Base-by-base conservation (phyloP, 1,140 invertebrate genomes). In the Diachasmimorpha longicaudata region DNA sequence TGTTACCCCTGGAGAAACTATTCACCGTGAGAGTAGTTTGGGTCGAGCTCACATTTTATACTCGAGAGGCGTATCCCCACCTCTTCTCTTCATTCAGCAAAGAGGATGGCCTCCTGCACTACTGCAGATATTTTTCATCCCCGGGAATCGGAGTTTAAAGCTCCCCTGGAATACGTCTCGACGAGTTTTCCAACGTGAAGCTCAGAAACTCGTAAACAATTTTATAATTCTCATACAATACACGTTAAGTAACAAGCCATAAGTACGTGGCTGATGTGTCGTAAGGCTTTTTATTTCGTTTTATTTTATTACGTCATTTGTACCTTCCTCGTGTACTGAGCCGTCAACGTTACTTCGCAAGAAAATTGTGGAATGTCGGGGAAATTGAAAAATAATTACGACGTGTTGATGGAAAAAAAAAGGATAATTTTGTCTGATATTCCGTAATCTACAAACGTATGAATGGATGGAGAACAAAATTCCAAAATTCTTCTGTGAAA, bases 31-130 rank as follows among this genome's bases (percentile, higher is more conserved):
- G 44, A 37, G 39, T 75, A 74, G 58, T 75, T 58, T 63, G 3
- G 66, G 44, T 46, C 19, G 68, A 70, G 66, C 73, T 75, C 67
- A 75, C 73, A 75, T 69, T 75, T 75, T 75, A 75, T 75, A 55
- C 73, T 19, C 39, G 23, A 25, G 58, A 63, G 58, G 23, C 23
- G 58, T 31, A 25, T 63, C 58, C 23, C 21, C 48, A 55, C 19
- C 58, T 63, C 10, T 11, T 11, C 13, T 63, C 14, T 23, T 25
- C 21, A 63, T 25, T 31, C 58, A 11, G 58, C 9, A 16, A 58
- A 58, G 44, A 46, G 36, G 55, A 2, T 31, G 31, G 21, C 4
- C 19, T 16, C 21, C 21, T 37, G 25, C 37, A 63, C 52, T 55
- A n/a, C 31, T 48, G 21, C 37, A 31, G 58, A 39, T 70, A 75